phyloP scores from a whole-genome alignment of 1,140 invertebrate species.

The Antheraea mylitta region DNA sequence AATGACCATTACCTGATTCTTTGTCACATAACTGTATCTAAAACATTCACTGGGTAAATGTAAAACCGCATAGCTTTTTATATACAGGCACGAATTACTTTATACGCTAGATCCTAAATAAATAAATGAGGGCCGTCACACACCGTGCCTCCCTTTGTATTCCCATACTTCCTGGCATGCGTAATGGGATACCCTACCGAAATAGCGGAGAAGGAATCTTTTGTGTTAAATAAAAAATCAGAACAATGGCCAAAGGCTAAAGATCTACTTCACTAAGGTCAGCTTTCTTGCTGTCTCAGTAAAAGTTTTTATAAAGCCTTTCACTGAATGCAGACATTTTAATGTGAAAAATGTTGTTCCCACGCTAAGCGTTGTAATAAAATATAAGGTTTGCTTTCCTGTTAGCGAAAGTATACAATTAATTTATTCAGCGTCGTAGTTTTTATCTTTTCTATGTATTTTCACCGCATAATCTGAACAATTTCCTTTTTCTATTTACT shows the following conservation, averaged over 20 bases:
- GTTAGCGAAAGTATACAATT: neutral
- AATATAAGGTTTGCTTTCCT: neutral
- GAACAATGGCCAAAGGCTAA: slow-evolving; percentile 43
- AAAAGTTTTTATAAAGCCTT: slow-evolving; percentile 21
- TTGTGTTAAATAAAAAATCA: slow-evolving; percentile 65
- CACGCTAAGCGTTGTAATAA: slow-evolving; percentile 7
- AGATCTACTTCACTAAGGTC: slow-evolving; percentile 37
- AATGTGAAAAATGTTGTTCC: slow-evolving; percentile 12
- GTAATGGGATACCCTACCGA: slow-evolving; percentile 69
- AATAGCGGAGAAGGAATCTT: slow-evolving; percentile 52
- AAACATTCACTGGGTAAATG: slow-evolving; percentile 4
- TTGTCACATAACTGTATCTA: neutral
- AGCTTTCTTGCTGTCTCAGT: slow-evolving; percentile 17
- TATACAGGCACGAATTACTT: slow-evolving; percentile 69
- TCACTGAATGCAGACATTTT: slow-evolving; percentile 10
- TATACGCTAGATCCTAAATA: slow-evolving; percentile 56
- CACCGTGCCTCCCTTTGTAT: slow-evolving; percentile 63
- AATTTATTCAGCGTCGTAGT: slow-evolving; percentile 1
- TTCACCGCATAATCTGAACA: neutral
- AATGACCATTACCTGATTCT: neutral
- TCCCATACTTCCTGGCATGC: slow-evolving; percentile 58
- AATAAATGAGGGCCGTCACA: slow-evolving; percentile 63
- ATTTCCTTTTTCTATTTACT: neutral
- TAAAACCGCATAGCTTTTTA: slow-evolving; percentile 55
- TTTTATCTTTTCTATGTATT: slow-evolving; percentile 2